Percentiles rank a stretch among this genome's conserved stretches.
Evolutionary conservation across 2,888 invertebrate genomes (phyloP).

Genomic region (Drosophila eohydei): DNA sequence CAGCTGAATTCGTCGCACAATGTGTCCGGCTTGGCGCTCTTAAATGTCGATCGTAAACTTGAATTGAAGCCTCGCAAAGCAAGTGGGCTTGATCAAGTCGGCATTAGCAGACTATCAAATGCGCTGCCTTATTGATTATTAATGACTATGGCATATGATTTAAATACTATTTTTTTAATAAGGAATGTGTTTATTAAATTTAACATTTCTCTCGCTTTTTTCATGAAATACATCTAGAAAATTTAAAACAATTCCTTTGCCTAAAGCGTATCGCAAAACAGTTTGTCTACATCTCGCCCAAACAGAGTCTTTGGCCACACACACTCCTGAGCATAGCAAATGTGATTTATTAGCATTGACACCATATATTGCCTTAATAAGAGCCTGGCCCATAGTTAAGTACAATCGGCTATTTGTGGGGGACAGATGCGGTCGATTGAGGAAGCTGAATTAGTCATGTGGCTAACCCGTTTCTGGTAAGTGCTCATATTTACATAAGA

Average conservation of each 20-base stretch:
- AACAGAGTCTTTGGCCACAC: neutral
- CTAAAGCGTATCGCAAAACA: neutral
- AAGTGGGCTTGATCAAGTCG: conserved; percentile 29
- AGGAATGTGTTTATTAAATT: too few relatives aligned
- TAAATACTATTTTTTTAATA: too few relatives aligned
- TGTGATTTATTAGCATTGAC: conserved; percentile 9
- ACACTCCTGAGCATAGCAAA: too few relatives aligned
- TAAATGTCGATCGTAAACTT: conserved; percentile 56
- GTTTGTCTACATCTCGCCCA: neutral
- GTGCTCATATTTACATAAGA: conserved; percentile 41
- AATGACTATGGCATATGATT: neutral
- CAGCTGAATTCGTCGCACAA: conserved; percentile 39
- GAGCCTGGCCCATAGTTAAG: neutral
- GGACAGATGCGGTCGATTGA: neutral
- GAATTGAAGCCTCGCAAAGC: conserved; percentile 29
- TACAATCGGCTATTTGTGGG: neutral
- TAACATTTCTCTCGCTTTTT: too few relatives aligned
- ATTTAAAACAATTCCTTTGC: neutral
- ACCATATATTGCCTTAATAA: neutral
- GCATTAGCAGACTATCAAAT: conserved; percentile 19
- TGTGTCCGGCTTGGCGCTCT: conserved; percentile 52
- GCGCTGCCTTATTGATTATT: conserved; percentile 2
- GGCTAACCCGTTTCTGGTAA: conserved; percentile 33
- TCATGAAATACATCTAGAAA: neutral
- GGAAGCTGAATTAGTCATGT: conserved; percentile 44